phyloP scores from a whole-genome alignment of 2,113 vertebrate species.

The Empidonax alnorum region DNA sequence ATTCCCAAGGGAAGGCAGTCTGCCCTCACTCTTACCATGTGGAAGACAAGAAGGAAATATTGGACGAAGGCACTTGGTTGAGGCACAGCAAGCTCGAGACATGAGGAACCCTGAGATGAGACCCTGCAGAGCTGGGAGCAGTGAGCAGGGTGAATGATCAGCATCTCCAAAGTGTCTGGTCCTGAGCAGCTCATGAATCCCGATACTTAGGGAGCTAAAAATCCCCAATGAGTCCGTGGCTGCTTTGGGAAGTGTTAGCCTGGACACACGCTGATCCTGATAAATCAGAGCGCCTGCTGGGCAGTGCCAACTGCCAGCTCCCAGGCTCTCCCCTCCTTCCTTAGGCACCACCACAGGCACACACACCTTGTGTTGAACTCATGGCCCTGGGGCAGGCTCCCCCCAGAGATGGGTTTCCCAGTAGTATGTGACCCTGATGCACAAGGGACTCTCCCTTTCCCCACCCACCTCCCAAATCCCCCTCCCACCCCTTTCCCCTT shows the following conservation, averaged over 20 bases:
- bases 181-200: constrained; percentile 4
- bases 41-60: background rate
- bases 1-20: background rate
- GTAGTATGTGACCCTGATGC: background rate
- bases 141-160: background rate
- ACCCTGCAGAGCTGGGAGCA: background rate
- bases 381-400: background rate
- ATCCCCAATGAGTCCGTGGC: background rate
- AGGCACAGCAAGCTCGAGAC: background rate
- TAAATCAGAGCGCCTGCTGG: rapidly evolving
- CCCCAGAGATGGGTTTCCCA: background rate
- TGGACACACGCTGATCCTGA: background rate
- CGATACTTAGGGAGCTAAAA: background rate
- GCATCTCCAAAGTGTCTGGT: background rate
- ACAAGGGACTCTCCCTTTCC: constrained; percentile 9
- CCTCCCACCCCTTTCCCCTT: background rate
- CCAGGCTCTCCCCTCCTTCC: background rate
- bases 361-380: rapidly evolving
- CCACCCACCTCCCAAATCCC: constrained; percentile 22
- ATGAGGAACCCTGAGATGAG: constrained; percentile 51
- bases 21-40: background rate
- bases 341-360: background rate
- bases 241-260: background rate
- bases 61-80: background rate
- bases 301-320: background rate